Conservation (phyloP, 2,888 invertebrate genomes). For the Pyrochroa serraticornis region DNA sequence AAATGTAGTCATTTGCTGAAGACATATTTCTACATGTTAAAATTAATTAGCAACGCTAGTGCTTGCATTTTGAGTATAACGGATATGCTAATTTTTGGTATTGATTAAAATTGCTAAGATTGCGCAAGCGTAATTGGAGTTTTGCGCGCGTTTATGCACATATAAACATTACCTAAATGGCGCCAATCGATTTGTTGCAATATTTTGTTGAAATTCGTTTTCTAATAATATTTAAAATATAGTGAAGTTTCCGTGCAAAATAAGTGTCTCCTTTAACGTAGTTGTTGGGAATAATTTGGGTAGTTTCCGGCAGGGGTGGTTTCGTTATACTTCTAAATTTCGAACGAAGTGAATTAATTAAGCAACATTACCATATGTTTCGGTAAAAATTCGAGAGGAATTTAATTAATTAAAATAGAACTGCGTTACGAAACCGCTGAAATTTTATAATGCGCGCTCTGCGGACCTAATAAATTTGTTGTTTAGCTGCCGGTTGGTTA, state of each 20-base stretch:
- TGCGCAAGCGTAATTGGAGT: constrained; percentile 33
- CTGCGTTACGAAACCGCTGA: neutral
- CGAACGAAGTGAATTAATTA: neutral
- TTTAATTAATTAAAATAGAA: constrained; percentile 11
- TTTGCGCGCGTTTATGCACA: constrained; percentile 37
- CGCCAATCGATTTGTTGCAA: constrained; percentile 41
- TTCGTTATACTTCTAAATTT: neutral
- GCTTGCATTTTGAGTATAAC: constrained; percentile 3
- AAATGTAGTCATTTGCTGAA: too few relatives aligned
- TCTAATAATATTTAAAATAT: neutral
- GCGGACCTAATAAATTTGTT: neutral
- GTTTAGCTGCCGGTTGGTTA: neutral
- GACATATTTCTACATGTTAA: too few relatives aligned
- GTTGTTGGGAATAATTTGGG: too few relatives aligned
- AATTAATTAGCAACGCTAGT: too few relatives aligned
- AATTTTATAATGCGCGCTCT: neutral
- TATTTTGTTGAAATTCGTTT: neutral
- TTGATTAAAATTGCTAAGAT: constrained; percentile 37
- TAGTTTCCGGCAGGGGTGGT: too few relatives aligned
- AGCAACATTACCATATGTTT: constrained; percentile 8
- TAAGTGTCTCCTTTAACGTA: neutral
- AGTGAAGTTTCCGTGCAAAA: too few relatives aligned
- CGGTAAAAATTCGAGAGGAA: too few relatives aligned
- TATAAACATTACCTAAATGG: constrained; percentile 36
- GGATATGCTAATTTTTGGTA: constrained; percentile 40